Base-by-base conservation (phyloP, 1,140 invertebrate genomes). In the Phortica variegata region DNA sequence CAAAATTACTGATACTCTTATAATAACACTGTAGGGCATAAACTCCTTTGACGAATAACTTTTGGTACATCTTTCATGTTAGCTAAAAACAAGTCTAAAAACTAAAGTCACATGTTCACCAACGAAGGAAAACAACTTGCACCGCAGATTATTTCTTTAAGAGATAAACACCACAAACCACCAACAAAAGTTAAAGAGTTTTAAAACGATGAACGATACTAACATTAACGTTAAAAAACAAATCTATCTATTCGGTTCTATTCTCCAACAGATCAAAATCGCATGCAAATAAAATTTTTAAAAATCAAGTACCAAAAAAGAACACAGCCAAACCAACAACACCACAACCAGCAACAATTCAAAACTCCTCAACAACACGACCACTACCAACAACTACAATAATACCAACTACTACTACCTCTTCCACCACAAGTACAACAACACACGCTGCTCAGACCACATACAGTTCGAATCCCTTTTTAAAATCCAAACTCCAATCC, bases 201-300 rank as follows among this genome's bases (percentile, higher is more conserved):
- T n/a, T n/a, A n/a, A n/a, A n/a, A n/a, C n/a, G n/a, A n/a, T n/a
- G n/a, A n/a, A n/a, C n/a, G 54, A 34, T 66, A 73, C 70, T 73
- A 73, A 73, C 63, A 61, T 39, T 57, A 54, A 56, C 60, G 46
- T 52, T 38, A 62, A 54, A 55, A 60, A 58, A 68, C 65, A 60
- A 60, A 56, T 68, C 53, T 26, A 26, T 26, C 23, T 45, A 45
- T 48, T 53, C n/a, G n/a, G n/a, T n/a, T n/a, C n/a, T n/a, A n/a
- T 48, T 73, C 70, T 73, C 70, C 70, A 60, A 73, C 70, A 73
- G 70, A 71, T 73, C 70, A 44, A 73, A 68, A 70, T 34, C 62
- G 65, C 65, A 70, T 70, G 70, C 56, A 58, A 73, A 58, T 49
- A 65, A 65, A 61, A 47, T 37, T 49, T 47, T 53, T 55, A 73